Evolutionary conservation across 2,888 invertebrate genomes (phyloP).

Genomic region (Philhelius pedissequus): DNA sequence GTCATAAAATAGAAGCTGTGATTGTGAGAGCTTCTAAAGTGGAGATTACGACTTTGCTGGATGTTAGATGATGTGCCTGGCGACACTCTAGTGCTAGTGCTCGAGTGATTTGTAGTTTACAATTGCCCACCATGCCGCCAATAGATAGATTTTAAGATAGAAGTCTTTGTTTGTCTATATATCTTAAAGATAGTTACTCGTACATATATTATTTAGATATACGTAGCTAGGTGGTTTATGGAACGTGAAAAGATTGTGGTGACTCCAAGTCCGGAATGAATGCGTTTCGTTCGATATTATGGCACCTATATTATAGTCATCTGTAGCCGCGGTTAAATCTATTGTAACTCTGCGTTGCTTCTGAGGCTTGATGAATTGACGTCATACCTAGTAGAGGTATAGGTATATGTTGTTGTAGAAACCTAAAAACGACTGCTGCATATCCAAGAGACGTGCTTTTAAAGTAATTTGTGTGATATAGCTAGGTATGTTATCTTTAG

Average conservation of each 20-base stretch:
- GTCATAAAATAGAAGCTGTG: slow-evolving; percentile 62
- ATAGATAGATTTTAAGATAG: slow-evolving; percentile 34
- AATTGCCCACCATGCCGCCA: slow-evolving; percentile 25
- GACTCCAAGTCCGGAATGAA: slow-evolving; percentile 17
- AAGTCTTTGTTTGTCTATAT: slow-evolving; percentile 16
- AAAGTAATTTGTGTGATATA: slow-evolving; percentile 58
- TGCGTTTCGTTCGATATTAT: slow-evolving; percentile 7
- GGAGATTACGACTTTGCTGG: slow-evolving; percentile 37
- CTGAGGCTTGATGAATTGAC: slow-evolving; percentile 52
- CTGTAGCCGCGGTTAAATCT: background rate
- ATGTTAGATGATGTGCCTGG: slow-evolving; percentile 53
- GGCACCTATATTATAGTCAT: background rate
- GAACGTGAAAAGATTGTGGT: slow-evolving; percentile 31
- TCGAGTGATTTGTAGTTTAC: slow-evolving; percentile 63
- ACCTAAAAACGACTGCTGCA: slow-evolving; percentile 49
- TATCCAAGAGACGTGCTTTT: slow-evolving; percentile 64
- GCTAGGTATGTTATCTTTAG: slow-evolving; percentile 8
- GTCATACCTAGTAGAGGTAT: slow-evolving; percentile 49
- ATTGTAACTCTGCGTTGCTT: background rate
- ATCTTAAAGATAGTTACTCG: background rate
- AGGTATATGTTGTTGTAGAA: slow-evolving; percentile 32
- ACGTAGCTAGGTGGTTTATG: background rate
- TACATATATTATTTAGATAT: too few species aligned
- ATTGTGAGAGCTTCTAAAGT: slow-evolving; percentile 39
- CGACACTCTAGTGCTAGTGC: slow-evolving; percentile 55